A percentile compares a stretch with the other conserved stretches of the same genome.
Evolutionary conservation across 1,140 invertebrate species (phyloP).

Genomic region (Telenomus remus): DNA sequence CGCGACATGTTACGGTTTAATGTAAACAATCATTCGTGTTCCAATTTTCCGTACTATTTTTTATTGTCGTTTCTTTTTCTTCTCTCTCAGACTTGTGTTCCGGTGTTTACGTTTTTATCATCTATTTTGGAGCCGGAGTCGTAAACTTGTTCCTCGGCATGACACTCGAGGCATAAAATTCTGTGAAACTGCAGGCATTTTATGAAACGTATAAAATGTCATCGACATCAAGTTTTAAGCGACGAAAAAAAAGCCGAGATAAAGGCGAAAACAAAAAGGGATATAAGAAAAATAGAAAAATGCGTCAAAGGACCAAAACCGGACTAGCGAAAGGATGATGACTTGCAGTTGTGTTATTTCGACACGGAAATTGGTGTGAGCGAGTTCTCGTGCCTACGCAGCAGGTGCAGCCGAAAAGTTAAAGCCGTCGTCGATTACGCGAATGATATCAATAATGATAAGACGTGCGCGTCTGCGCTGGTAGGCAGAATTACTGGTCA

Average conservation of each 20-base stretch:
- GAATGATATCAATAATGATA: conserved; percentile 58
- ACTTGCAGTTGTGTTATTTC: conserved; percentile 37
- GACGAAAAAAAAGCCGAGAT: neutral
- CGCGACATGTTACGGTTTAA: no score
- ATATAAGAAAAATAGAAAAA: conserved; percentile 31
- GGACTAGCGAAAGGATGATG: conserved; percentile 46
- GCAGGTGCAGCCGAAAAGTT: conserved; percentile 57
- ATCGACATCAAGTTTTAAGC: neutral
- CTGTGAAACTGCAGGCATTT: neutral
- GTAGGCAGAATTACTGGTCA: conserved; percentile 38
- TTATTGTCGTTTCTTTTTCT: no score
- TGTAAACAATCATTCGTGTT: no score
- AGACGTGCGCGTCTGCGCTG: conserved; percentile 28
- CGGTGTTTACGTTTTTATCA: neutral
- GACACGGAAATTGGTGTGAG: conserved; percentile 55
- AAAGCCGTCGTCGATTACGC: conserved; percentile 51
- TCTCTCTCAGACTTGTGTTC: neutral
- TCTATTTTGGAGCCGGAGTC: neutral
- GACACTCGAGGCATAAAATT: neutral
- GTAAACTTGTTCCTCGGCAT: neutral
- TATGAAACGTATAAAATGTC: neutral
- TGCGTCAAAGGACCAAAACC: conserved; percentile 32
- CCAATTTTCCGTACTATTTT: no score
- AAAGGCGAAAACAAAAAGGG: conserved; percentile 16
- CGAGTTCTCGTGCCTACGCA: conserved; percentile 57